Evolutionary conservation across 2,888 invertebrate species (phyloP).

Genomic region (Liopterus haemorrhoidalis): DNA sequence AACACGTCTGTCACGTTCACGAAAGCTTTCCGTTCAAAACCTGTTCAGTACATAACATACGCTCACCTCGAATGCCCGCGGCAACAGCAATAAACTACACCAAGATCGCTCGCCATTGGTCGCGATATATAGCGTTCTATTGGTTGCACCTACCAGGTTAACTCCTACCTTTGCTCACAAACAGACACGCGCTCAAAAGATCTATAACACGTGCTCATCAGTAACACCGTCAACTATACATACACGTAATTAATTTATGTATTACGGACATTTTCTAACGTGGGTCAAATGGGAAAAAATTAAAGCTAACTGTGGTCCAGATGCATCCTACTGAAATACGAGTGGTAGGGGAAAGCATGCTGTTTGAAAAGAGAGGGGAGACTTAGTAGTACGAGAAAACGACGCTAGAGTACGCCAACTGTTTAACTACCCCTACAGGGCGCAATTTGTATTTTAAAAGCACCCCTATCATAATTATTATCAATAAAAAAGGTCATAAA

Average conservation of each 20-base stretch:
- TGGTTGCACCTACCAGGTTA: constrained; percentile 45
- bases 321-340: constrained; percentile 16
- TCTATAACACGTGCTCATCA: neutral
- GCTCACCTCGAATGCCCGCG: constrained; percentile 39
- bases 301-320: constrained; percentile 9
- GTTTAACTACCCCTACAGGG: too few relatives aligned
- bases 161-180: constrained; percentile 43
- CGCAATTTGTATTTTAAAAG: too few relatives aligned
- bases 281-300: constrained; percentile 21
- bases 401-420: too few relatives aligned
- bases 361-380: constrained; percentile 15
- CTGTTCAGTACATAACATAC: constrained; percentile 32
- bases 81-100: constrained; percentile 43
- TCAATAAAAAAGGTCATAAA: too few relatives aligned
- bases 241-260: neutral
- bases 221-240: neutral
- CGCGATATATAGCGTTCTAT: constrained; percentile 40
- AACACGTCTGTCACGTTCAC: neutral
- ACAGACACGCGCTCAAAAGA: neutral
- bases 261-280: neutral
- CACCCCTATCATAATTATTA: too few relatives aligned
- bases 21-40: neutral
- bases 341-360: constrained; percentile 14
- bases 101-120: constrained; percentile 45
- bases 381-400: too few relatives aligned